Conservation (phyloP, 1,140 invertebrate species). For the Neelides sp. region DNA sequence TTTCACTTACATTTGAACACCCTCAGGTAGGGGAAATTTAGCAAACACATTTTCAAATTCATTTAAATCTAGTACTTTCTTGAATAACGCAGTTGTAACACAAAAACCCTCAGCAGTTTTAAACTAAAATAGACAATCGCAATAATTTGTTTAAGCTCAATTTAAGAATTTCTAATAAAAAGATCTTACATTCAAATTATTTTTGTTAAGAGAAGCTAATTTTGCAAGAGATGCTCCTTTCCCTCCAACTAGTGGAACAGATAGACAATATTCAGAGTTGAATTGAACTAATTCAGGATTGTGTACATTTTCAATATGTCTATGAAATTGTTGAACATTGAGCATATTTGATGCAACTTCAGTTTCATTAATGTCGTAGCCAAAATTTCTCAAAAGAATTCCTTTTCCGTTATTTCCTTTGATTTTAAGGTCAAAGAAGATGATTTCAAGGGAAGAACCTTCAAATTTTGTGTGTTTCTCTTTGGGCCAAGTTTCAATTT, state of each 20-base stretch:
- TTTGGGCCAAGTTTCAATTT: conserved; percentile 24
- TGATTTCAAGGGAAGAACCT: conserved; percentile 5
- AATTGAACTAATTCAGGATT: conserved; percentile 8
- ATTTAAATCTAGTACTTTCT: conserved; percentile 39
- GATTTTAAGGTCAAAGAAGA: conserved; percentile 13
- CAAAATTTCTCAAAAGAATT: conserved; percentile 12
- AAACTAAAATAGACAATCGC: conserved; percentile 12
- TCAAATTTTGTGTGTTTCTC: not conserved
- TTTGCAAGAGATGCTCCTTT: conserved; percentile 57
- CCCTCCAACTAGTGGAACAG: conserved; percentile 48
- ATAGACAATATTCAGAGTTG: conserved; percentile 37
- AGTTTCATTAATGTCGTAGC: not conserved
- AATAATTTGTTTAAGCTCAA: not conserved
- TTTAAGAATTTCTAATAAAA: not conserved
- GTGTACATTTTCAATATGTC: not conserved
- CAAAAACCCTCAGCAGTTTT: conserved; percentile 47
- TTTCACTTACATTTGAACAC: no score
- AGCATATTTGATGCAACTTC: not conserved
- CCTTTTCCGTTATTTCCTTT: conserved; percentile 18
- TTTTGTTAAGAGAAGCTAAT: conserved; percentile 39
- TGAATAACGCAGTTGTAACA: conserved; percentile 45
- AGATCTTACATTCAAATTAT: conserved; percentile 24
- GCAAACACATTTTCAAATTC: conserved; percentile 9
- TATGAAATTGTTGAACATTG: not conserved
- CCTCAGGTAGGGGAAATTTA: no score